Conservation (phyloP, 2,888 invertebrate genomes). For the Cepaea hortensis region DNA sequence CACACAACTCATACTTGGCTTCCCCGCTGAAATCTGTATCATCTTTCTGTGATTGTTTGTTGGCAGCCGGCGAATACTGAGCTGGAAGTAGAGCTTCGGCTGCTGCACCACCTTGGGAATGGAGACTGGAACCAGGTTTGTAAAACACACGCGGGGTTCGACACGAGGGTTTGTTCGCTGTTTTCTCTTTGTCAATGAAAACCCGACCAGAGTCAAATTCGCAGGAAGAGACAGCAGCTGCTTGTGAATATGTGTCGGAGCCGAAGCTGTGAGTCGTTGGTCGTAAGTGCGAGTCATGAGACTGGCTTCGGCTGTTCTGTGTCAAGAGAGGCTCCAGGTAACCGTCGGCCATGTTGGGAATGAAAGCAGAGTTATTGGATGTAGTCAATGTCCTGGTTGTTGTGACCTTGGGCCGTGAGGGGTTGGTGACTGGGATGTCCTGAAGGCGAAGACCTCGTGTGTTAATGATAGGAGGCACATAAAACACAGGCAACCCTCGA, state of each 20-base stretch:
- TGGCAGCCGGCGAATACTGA: neutral
- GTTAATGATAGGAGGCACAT: constrained; percentile 37
- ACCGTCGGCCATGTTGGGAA: constrained; percentile 29
- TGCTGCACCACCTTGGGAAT: neutral
- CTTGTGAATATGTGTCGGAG: neutral
- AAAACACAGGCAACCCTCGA: constrained; percentile 37
- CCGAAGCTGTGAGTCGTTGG: neutral
- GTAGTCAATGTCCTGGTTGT: neutral
- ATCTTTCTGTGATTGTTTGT: neutral
- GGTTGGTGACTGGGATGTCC: neutral
- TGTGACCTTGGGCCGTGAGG: neutral
- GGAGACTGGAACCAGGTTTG: constrained; percentile 26
- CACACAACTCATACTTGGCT: constrained; percentile 3
- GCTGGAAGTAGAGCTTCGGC: constrained; percentile 16
- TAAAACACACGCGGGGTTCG: constrained; percentile 33
- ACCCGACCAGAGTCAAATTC: neutral
- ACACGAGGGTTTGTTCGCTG: neutral
- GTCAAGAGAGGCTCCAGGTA: constrained; percentile 37
- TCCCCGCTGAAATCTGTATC: neutral
- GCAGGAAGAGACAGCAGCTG: neutral
- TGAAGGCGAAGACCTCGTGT: constrained; percentile 26
- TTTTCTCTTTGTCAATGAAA: neutral
- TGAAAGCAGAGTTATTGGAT: neutral
- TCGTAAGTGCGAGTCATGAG: neutral
- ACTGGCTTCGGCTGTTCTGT: neutral